Conservation (phyloP, 2,113 vertebrate genomes). For the human region DNA sequence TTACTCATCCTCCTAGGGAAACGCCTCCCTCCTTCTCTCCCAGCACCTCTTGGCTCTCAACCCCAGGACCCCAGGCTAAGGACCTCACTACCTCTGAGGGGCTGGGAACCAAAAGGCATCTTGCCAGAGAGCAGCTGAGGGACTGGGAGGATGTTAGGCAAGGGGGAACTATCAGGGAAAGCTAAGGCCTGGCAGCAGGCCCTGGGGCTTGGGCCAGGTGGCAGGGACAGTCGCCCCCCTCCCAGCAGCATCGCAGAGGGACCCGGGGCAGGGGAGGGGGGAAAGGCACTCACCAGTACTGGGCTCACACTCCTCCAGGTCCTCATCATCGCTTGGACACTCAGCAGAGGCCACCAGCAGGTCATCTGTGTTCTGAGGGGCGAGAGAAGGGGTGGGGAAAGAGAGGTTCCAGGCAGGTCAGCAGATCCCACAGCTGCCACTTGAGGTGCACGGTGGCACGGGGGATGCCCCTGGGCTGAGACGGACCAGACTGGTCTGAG, state of each 20-base stretch:
- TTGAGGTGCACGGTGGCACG: neutral
- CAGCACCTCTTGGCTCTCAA: neutral
- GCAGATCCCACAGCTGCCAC: neutral
- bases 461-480: neutral
- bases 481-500: neutral
- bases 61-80: constrained; percentile 47
- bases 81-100: constrained; percentile 53
- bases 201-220: constrained; percentile 26
- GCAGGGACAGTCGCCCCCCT: constrained; percentile 72
- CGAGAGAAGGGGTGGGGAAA: neutral
- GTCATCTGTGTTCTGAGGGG: constrained; percentile 93
- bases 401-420: neutral
- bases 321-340: constrained; percentile 97
- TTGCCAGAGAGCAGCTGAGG: neutral
- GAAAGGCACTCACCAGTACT: constrained; percentile 94
- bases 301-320: constrained; percentile 96
- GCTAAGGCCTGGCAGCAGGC: constrained; percentile 41
- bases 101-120: neutral
- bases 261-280: constrained; percentile 77
- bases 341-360: constrained; percentile 95
- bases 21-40: neutral
- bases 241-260: constrained; percentile 45
- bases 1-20: constrained; percentile 42
- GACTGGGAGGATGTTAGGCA: neutral
- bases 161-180: neutral